phyloP scores from a whole-genome alignment of 2,113 vertebrate species.

The Bothrops jararaca region DNA sequence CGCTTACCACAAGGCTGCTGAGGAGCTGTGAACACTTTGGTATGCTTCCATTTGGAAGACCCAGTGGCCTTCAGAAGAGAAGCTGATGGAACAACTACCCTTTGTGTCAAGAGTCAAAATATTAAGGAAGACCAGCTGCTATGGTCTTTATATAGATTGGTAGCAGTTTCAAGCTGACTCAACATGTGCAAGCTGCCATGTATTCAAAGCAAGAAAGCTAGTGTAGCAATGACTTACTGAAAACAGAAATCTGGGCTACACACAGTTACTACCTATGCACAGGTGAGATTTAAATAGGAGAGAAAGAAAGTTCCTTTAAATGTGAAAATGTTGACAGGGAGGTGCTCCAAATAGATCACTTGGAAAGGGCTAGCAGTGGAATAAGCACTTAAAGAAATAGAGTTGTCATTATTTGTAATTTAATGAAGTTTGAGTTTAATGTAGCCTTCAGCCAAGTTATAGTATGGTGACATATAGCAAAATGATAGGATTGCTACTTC shows the following conservation, averaged over 20 bases:
- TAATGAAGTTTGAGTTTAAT: constrained; percentile 63
- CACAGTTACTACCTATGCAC: constrained; percentile 21
- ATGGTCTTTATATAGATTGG: constrained; percentile 31
- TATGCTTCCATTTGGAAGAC: constrained; percentile 59
- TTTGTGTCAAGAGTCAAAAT: constrained; percentile 35
- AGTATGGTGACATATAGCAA: constrained; percentile 28
- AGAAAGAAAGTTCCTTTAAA: constrained; percentile 46
- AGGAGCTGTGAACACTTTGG: constrained; percentile 69
- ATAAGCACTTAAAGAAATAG: constrained; percentile 17
- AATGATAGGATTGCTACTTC: constrained; percentile 56
- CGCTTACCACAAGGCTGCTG: constrained; percentile 59
- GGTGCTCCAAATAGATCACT: constrained; percentile 41
- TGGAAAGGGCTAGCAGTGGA: constrained; percentile 38
- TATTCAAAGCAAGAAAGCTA: constrained; percentile 1
- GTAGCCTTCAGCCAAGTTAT: constrained; percentile 44
- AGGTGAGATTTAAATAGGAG: constrained; percentile 34
- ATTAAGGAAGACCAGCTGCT: constrained; percentile 71
- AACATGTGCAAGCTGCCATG: constrained; percentile 8
- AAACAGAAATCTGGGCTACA: not conserved
- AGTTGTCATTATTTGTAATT: not conserved
- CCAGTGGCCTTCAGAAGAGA: constrained; percentile 52
- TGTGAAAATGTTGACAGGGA: constrained; percentile 49
- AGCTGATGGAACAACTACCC: constrained; percentile 52
- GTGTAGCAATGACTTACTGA: not conserved
- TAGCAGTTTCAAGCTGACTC: constrained; percentile 58